phyloP scores from a whole-genome alignment of 1,140 invertebrate genomes.

The Amphibalanus amphitrite region DNA sequence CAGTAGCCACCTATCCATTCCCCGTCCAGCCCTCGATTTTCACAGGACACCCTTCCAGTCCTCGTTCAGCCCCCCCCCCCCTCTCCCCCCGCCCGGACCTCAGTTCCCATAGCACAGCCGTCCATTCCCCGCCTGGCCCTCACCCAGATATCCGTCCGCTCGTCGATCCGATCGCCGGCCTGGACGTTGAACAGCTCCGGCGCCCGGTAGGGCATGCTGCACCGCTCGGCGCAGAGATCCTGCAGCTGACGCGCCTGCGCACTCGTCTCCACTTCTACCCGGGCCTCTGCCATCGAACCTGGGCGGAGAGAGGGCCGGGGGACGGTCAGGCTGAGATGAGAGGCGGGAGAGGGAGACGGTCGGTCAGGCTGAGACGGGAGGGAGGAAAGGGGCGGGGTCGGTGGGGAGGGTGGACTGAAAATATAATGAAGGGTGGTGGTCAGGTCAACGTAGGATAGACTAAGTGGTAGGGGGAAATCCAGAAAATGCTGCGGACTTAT shows the following conservation, averaged over 20 bases:
- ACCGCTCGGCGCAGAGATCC: slow-evolving; percentile 63
- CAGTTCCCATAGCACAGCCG: not conserved
- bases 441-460: too few species aligned
- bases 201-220: slow-evolving; percentile 70
- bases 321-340: not conserved
- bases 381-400: too few species aligned
- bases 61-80: too few species aligned
- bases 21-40: too few species aligned
- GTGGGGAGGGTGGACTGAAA: too few species aligned
- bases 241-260: slow-evolving; percentile 54
- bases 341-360: slow-evolving; percentile 5
- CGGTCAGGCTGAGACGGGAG: too few species aligned
- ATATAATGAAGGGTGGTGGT: too few species aligned
- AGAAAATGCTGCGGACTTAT: too few species aligned
- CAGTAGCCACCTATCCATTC: too few species aligned
- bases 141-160: slow-evolving; percentile 77
- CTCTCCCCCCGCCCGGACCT: not conserved
- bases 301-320: slow-evolving; percentile 6
- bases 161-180: slow-evolving; percentile 58
- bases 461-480: too few species aligned
- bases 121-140: slow-evolving; percentile 17
- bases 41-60: too few species aligned
- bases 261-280: slow-evolving; percentile 50
- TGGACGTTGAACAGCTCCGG: slow-evolving; percentile 76
- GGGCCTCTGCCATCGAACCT: slow-evolving; percentile 57